These are phyloP conservation scores for Chascanopsetta lugubris DNA, from an alignment of 2,113 vertebrate species.

Conservation along the genomic window DNA sequence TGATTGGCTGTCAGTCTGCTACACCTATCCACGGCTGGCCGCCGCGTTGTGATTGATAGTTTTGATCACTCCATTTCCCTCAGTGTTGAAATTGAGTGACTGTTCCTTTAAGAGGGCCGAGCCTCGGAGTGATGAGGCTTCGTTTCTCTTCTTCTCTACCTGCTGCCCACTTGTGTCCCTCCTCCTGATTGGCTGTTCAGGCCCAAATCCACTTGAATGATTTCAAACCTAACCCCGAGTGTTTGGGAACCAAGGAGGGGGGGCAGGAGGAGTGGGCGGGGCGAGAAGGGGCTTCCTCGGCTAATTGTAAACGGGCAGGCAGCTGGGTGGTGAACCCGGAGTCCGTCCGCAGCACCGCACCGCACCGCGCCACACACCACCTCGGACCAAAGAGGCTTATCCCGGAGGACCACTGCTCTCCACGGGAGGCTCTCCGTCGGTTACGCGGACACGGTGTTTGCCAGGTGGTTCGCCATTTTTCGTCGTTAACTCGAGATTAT, in stretches of 20 bases:
- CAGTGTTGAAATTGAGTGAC: conserved; percentile 4
- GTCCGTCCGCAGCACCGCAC: conserved; percentile 23
- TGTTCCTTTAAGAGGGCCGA: conserved; percentile 80
- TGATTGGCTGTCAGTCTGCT: no score
- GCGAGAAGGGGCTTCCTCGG: conserved; percentile 7
- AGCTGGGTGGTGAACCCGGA: conserved; percentile 26
- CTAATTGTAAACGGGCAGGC: conserved; percentile 34
- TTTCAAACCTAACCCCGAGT: conserved; percentile 72
- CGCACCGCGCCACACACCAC: conserved; percentile 14
- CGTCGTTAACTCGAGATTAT: accelerated
- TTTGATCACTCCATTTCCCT: not conserved
- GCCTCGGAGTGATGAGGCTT: conserved; percentile 11
- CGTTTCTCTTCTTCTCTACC: conserved; percentile 58
- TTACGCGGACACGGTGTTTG: not conserved
- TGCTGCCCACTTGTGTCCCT: conserved; percentile 56
- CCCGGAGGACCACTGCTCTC: no score
- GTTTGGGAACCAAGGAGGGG: conserved; percentile 43
- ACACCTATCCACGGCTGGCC: no score
- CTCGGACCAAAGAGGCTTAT: conserved; percentile 55
- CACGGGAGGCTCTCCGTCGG: not conserved
- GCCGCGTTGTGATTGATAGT: not conserved
- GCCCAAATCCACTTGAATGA: conserved; percentile 67
- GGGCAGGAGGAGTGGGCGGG: conserved; percentile 16
- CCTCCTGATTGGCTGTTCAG: conserved; percentile 72
- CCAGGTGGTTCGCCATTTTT: not conserved